These are phyloP conservation scores for Enoplosus armatus DNA, from an alignment of 2,797 vertebrate genomes.

Conservation along the genomic window DNA sequence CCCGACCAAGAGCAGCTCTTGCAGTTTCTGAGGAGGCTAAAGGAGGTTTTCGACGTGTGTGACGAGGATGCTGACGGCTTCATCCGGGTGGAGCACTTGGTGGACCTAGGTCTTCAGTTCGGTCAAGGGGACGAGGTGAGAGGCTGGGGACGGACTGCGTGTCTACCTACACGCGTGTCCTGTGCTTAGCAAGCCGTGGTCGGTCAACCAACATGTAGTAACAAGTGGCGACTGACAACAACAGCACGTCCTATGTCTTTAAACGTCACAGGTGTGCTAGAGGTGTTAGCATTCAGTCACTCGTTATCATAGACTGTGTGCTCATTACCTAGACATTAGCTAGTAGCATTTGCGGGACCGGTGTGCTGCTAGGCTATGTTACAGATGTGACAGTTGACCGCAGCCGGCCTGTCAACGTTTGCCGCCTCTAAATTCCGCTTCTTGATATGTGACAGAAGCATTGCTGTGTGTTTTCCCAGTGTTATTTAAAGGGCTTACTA, in stretches of 20 bases:
- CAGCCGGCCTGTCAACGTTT: not conserved
- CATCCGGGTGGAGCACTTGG: conserved; percentile 88
- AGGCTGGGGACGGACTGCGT: not conserved
- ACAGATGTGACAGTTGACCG: not conserved
- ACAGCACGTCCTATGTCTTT: conserved; percentile 1
- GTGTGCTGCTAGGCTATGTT: not conserved
- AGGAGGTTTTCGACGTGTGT: conserved; percentile 90
- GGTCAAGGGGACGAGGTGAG: conserved; percentile 93
- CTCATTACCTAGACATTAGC: not conserved
- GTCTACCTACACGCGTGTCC: rapidly evolving
- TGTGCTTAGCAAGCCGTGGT: not conserved
- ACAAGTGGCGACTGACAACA: not conserved
- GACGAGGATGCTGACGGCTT: conserved; percentile 89
- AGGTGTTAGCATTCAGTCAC: not conserved
- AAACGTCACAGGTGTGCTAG: conserved; percentile 41
- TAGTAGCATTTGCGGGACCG: not conserved
- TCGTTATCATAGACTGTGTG: too few species aligned
- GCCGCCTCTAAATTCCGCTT: not conserved
- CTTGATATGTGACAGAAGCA: not conserved
- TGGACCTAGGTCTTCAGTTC: conserved; percentile 88
- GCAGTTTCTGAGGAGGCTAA: conserved; percentile 86
- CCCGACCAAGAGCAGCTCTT: conserved; percentile 82
- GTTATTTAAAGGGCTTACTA: not conserved
- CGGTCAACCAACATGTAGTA: not conserved
- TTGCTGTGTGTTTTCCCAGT: not conserved